Evolutionary conservation across 2,797 vertebrate species (phyloP).

Genomic region (Clarias pachynema): DNA sequence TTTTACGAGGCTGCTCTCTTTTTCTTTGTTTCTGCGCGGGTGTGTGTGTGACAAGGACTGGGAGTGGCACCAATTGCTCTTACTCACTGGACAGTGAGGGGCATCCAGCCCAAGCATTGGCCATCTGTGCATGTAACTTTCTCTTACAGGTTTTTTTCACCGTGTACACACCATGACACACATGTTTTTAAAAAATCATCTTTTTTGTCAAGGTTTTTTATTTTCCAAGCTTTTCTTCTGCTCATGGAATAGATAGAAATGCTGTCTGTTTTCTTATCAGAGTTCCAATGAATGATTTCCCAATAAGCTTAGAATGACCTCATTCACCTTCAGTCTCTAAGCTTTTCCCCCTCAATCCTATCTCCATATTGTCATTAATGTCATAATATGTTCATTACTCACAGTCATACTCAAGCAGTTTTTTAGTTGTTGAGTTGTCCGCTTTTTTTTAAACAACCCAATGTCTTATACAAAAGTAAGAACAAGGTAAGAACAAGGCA

Average conservation of each 20-base stretch:
- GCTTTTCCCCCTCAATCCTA: slow-evolving; percentile 55
- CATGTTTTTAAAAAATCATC: neutral
- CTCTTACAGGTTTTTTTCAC: slow-evolving; percentile 17
- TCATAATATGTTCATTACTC: slow-evolving; percentile 55
- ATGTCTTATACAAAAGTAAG: slow-evolving; percentile 1
- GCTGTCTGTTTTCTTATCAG: slow-evolving; percentile 71
- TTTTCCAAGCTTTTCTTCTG: slow-evolving; percentile 73
- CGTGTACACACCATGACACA: neutral
- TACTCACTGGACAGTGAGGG: slow-evolving; percentile 25
- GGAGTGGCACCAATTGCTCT: slow-evolving; percentile 43
- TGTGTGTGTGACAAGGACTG: slow-evolving; percentile 35
- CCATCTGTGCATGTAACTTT: slow-evolving; percentile 57
- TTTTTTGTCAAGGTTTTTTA: slow-evolving; percentile 43
- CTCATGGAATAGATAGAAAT: slow-evolving; percentile 75
- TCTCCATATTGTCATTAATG: slow-evolving; percentile 45
- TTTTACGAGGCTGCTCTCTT: slow-evolving; percentile 59
- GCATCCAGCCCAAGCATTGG: slow-evolving; percentile 61
- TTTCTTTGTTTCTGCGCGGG: slow-evolving; percentile 30
- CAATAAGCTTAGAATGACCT: slow-evolving; percentile 70
- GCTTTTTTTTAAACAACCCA: slow-evolving; percentile 1
- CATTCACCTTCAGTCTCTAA: slow-evolving; percentile 70
- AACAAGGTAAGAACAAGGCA: slow-evolving; percentile 4
- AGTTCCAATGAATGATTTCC: slow-evolving; percentile 74
- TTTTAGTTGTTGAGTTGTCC: slow-evolving; percentile 7
- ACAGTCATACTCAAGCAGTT: slow-evolving; percentile 43